Evolutionary conservation across 2,113 vertebrate species (phyloP).

Genomic region (Ptyas mucosa): DNA sequence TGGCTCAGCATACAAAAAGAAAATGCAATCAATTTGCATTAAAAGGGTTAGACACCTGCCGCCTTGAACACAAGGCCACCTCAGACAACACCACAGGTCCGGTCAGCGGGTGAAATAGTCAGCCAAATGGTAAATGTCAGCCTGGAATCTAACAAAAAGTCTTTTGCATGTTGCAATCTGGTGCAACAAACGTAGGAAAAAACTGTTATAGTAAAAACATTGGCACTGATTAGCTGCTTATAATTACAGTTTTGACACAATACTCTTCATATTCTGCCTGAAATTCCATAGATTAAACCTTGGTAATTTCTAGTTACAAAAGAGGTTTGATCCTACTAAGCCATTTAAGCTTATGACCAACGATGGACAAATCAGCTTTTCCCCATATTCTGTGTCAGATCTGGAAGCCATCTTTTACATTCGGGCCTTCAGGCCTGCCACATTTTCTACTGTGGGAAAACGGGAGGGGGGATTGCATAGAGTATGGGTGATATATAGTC

Average conservation of each 20-base stretch:
- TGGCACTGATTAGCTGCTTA: neutral
- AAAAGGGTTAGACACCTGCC: conserved; percentile 8
- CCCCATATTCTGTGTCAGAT: neutral
- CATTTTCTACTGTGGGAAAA: no score
- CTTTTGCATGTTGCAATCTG: neutral
- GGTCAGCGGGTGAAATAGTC: neutral
- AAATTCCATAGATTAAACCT: neutral
- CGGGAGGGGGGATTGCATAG: no score
- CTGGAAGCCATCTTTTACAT: no score
- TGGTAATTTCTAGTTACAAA: neutral
- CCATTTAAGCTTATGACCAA: neutral
- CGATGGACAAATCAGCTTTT: neutral
- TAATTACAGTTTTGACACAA: neutral
- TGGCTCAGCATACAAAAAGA: conserved; percentile 15
- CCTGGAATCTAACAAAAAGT: neutral
- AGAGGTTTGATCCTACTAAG: neutral
- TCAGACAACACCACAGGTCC: neutral
- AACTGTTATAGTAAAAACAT: neutral
- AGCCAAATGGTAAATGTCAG: neutral
- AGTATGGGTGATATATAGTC: no score
- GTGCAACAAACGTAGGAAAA: neutral
- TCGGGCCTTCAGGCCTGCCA: no score
- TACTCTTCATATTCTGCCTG: neutral
- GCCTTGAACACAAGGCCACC: neutral
- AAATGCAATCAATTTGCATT: conserved; percentile 34